A percentile compares a stretch with the other conserved stretches of the same genome.
These are phyloP conservation scores for Podotricha telesiphe DNA, from an alignment of 2,888 invertebrate genomes.

Conservation along the genomic window DNA sequence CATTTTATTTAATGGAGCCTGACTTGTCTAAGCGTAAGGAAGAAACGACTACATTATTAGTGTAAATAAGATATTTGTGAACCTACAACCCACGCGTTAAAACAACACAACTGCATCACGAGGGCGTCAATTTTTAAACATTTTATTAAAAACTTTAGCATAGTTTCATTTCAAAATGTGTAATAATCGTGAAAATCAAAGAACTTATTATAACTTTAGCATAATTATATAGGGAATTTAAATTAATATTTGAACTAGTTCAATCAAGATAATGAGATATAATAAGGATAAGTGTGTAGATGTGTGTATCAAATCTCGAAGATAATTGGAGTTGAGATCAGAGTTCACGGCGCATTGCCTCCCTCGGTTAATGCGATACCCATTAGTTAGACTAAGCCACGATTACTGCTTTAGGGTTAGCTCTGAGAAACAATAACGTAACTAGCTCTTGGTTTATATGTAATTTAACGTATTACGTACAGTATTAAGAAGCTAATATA, in stretches of 20 bases:
- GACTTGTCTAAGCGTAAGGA: too few species aligned
- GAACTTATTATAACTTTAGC: too few species aligned
- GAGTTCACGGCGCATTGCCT: conserved; percentile 35
- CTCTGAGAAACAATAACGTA: conserved; percentile 10
- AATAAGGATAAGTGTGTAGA: conserved; percentile 3
- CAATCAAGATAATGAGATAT: conserved; percentile 5
- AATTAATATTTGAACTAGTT: conserved; percentile 3
- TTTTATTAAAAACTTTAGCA: too few species aligned
- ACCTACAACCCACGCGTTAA: too few species aligned
- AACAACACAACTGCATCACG: too few species aligned
- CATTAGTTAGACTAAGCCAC: conserved; percentile 34
- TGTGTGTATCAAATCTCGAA: conserved; percentile 30
- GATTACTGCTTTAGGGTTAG: conserved; percentile 22
- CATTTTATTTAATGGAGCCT: too few species aligned
- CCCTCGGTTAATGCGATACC: conserved; percentile 37
- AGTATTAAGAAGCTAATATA: background rate
- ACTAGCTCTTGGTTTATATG: background rate
- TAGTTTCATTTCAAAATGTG: too few species aligned
- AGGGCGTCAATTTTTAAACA: too few species aligned
- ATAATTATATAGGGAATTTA: too few species aligned
- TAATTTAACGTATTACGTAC: background rate
- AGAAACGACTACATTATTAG: too few species aligned
- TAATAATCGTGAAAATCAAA: too few species aligned
- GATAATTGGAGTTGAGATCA: conserved; percentile 31
- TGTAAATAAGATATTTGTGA: too few species aligned